Conservation (phyloP, 1,140 invertebrate genomes). For the Battus philenor region DNA sequence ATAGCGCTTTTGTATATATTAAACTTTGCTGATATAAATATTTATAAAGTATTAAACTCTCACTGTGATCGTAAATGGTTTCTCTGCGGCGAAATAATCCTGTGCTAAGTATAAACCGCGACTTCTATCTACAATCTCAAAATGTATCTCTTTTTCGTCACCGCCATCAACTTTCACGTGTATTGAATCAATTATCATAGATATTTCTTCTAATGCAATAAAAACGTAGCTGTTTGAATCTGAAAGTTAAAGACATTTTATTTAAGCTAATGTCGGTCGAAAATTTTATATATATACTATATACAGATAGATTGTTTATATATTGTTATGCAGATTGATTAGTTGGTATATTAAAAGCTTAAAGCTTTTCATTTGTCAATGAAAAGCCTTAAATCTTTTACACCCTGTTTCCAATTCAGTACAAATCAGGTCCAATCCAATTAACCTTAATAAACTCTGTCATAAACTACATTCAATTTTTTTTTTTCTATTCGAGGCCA, state of each 20-base stretch:
- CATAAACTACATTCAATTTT: too few relatives aligned
- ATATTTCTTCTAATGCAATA: conserved; percentile 20
- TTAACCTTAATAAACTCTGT: too few relatives aligned
- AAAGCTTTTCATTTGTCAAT: too few relatives aligned
- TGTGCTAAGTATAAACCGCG: conserved; percentile 26
- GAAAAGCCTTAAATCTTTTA: too few relatives aligned
- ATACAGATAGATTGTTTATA: too few relatives aligned
- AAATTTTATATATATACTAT: too few relatives aligned
- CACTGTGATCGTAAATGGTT: conserved; percentile 28
- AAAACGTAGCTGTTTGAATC: conserved; percentile 27
- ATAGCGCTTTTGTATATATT: background rate
- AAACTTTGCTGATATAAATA: background rate
- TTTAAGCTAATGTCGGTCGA: too few relatives aligned
- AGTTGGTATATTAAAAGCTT: too few relatives aligned
- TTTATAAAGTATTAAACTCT: conserved; percentile 11
- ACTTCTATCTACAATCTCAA: conserved; percentile 17
- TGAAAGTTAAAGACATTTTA: conserved; percentile 17
- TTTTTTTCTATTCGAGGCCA: too few relatives aligned
- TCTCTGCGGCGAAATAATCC: conserved; percentile 20
- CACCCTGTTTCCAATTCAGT: too few relatives aligned
- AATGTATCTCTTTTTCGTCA: conserved; percentile 15
- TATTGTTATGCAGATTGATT: too few relatives aligned
- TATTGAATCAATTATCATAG: conserved; percentile 17
- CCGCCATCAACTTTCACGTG: conserved; percentile 13
- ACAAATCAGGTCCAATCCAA: too few relatives aligned